Conservation (phyloP, 1,140 invertebrate species). For the Tetranychus cinnabarinus region DNA sequence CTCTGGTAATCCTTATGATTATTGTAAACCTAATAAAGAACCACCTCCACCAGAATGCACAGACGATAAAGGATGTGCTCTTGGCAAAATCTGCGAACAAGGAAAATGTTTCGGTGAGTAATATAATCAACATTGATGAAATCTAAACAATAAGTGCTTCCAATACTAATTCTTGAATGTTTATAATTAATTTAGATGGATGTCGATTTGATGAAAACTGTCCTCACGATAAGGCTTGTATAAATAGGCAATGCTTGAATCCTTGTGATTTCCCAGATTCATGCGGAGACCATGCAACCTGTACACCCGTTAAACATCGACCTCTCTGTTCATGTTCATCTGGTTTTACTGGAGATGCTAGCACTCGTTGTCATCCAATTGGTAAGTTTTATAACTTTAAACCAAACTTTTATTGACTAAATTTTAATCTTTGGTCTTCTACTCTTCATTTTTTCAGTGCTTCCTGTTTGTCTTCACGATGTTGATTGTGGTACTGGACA, state of each 20-base stretch:
- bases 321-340: slow-evolving; percentile 48
- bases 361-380: slow-evolving; percentile 44
- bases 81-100: slow-evolving; percentile 13
- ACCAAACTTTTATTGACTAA: too few species aligned
- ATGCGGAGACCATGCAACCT: slow-evolving; percentile 63
- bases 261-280: slow-evolving; percentile 45
- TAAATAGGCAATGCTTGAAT: slow-evolving; percentile 58
- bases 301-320: slow-evolving; percentile 42
- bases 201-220: slow-evolving; percentile 69
- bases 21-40: slow-evolving; percentile 7
- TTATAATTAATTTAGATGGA: slow-evolving; percentile 21
- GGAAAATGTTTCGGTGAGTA: too few species aligned
- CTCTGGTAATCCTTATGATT: slow-evolving; percentile 11
- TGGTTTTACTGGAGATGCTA: slow-evolving; percentile 48
- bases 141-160: too few species aligned
- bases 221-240: slow-evolving; percentile 52
- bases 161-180: too few species aligned
- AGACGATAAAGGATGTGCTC: slow-evolving; percentile 12
- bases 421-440: too few species aligned
- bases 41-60: slow-evolving; percentile 12
- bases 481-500: slow-evolving; percentile 7
- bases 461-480: slow-evolving; percentile 12
- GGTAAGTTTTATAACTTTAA: too few species aligned
- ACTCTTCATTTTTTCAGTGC: slow-evolving; percentile 13
- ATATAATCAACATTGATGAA: too few species aligned